phyloP scores from a whole-genome alignment of 2,888 invertebrate species.

The Pheosia tremula region DNA sequence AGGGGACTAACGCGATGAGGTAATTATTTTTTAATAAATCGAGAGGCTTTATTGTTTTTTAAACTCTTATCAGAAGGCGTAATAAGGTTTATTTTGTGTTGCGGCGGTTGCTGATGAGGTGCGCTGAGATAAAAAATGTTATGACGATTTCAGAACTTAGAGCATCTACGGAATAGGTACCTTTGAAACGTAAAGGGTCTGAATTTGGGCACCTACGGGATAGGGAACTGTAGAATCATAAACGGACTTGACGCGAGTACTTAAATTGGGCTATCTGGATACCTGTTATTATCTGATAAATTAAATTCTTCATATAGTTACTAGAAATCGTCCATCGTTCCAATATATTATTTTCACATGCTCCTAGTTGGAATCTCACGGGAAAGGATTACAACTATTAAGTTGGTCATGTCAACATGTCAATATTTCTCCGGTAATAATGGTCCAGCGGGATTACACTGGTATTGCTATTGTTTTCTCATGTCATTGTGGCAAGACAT shows the following conservation, averaged over 20 bases:
- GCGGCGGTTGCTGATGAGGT: too few relatives aligned
- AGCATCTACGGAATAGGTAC: too few relatives aligned
- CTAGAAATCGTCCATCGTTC: not conserved
- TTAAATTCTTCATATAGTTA: too few relatives aligned
- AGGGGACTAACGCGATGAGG: constrained; percentile 28
- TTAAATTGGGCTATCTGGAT: too few relatives aligned
- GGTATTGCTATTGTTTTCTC: constrained; percentile 25
- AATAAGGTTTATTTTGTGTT: not conserved
- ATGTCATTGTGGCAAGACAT: constrained; percentile 4
- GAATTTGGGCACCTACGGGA: too few relatives aligned
- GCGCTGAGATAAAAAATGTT: too few relatives aligned
- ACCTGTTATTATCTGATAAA: too few relatives aligned
- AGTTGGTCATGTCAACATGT: constrained; percentile 35
- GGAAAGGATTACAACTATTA: constrained; percentile 41
- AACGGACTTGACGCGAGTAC: too few relatives aligned
- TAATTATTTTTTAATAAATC: constrained; percentile 52
- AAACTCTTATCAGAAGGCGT: not conserved
- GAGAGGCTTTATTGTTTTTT: constrained; percentile 17
- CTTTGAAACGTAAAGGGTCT: too few relatives aligned
- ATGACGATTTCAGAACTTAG: too few relatives aligned
- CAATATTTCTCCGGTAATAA: constrained; percentile 23
- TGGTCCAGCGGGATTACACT: constrained; percentile 23
- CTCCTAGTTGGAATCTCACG: constrained; percentile 11
- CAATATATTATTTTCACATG: constrained; percentile 4
- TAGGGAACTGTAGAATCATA: too few relatives aligned